phyloP scores from a whole-genome alignment of 2,113 vertebrate species.

The Myrmecobius fasciatus region DNA sequence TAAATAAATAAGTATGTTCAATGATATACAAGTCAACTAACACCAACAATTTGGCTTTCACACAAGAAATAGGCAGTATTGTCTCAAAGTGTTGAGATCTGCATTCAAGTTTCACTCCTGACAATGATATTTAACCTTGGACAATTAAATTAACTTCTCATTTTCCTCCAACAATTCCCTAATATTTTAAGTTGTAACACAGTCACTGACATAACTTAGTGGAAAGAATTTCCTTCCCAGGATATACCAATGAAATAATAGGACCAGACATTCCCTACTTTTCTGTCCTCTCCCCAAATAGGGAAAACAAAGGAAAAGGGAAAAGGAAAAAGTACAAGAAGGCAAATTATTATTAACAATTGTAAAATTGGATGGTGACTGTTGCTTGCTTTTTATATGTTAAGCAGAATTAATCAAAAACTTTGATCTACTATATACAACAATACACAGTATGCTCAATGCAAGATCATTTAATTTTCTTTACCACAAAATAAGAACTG shows the following conservation, averaged over 20 bases:
- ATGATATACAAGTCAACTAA: conserved; percentile 55
- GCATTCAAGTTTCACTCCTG: not conserved
- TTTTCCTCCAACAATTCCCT: not conserved
- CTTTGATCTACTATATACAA: conserved; percentile 27
- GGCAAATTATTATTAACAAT: not conserved
- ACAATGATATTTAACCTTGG: not conserved
- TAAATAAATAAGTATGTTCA: conserved; percentile 46
- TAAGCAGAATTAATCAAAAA: conserved; percentile 36
- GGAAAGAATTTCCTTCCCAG: not conserved
- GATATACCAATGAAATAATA: not conserved
- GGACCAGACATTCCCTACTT: not conserved
- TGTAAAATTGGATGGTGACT: conserved; percentile 35
- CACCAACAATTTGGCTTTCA: conserved; percentile 63
- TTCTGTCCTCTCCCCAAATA: not conserved
- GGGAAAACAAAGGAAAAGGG: not conserved
- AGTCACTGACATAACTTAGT: not conserved
- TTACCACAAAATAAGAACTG: conserved; percentile 66
- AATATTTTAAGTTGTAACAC: not conserved
- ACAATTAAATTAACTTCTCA: not conserved
- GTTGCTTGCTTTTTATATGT: conserved; percentile 43
- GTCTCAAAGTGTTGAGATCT: not conserved
- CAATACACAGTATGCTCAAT: conserved; percentile 42
- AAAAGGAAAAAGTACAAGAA: conserved; percentile 40
- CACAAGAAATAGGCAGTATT: conserved; percentile 44
- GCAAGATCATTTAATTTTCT: conserved; percentile 26